Evolutionary conservation across 2,797 vertebrate species (phyloP), one percentile per base, ranked within the genome.

Genomic region (Myoxocephalus aenaeus): DNA sequence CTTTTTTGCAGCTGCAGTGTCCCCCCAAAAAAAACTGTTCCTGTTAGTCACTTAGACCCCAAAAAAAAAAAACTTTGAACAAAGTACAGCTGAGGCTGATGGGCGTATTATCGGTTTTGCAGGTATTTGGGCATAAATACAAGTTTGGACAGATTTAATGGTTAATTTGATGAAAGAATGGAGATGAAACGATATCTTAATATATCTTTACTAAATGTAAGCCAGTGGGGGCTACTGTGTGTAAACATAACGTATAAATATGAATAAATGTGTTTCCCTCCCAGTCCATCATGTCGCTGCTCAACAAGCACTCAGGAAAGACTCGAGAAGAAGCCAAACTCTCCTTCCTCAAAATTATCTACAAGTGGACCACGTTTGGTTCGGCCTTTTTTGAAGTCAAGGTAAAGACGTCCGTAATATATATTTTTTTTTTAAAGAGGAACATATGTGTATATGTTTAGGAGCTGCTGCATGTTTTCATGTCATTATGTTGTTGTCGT

Each of bases 331-430:
- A 99, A 75, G 96, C 98, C 92, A 99, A 99, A 92, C 95, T 99
- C 58, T 95, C 96, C 86, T 98, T 99, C 92, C 95, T 99, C 63
- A 99, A 96, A 92, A 92, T 98, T 86, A 94, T 99, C 82, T 99
- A 96, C 94, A 99, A 98, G 92, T 99, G 98, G 98, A 93, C 96
- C 79, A 99, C 98, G 0, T 99, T 99, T 51, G 98, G 98, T 71
- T 99, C 98, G 0, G 98, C 98, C 11, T 99, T 99, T 88, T 99
- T 99, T 50, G 98, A 99, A 94, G 97, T 99, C 78, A 99, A 99
- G 97, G 98, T 99, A 92, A 85, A 64, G 5, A 54, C 0, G 7
- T 12, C 3, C 8, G 32, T 2, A 5, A 0, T 0, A 29, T 29
- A 0, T 0, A 10, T 58, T 70, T 8, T 25, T 5, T 44, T 17